Evolutionary conservation across 2,113 vertebrate species (phyloP).

Genomic region (Siniperca chuatsi): DNA sequence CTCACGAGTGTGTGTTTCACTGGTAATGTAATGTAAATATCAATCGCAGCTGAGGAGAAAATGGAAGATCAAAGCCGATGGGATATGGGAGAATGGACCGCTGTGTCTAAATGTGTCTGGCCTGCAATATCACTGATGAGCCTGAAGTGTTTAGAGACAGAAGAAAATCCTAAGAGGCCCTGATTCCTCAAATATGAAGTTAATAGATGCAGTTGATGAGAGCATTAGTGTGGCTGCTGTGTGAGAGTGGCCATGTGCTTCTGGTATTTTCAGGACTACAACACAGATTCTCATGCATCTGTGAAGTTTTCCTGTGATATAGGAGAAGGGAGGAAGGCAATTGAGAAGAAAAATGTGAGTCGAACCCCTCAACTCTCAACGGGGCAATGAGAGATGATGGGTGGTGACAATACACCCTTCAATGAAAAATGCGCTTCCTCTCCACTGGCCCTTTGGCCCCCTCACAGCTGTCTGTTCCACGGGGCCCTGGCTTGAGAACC

Average conservation of each 20-base stretch:
- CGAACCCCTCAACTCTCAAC: constrained; percentile 65
- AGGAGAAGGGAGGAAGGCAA: constrained; percentile 55
- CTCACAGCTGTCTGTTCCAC: constrained; percentile 66
- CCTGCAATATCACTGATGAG: constrained; percentile 40
- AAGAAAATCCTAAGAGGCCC: constrained; percentile 24
- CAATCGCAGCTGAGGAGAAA: constrained; percentile 60
- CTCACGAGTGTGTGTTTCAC: constrained; percentile 46
- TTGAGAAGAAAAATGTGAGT: constrained; percentile 69
- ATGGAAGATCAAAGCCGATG: constrained; percentile 73
- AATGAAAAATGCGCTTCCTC: constrained; percentile 73
- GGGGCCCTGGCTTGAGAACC: constrained; percentile 68
- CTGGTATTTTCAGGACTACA: constrained; percentile 24
- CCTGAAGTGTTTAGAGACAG: constrained; percentile 49
- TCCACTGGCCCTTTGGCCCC: constrained; percentile 54
- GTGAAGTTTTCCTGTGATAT: constrained; percentile 61
- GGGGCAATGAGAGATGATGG: constrained; percentile 79
- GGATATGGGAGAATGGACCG: constrained; percentile 21
- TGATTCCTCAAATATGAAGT: constrained; percentile 41
- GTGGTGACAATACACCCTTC: constrained; percentile 79
- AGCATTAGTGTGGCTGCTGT: constrained; percentile 30
- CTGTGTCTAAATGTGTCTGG: constrained; percentile 53
- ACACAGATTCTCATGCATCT: constrained; percentile 44
- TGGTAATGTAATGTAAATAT: constrained; percentile 77
- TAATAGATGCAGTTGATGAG: constrained; percentile 48
- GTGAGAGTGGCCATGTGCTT: constrained; percentile 14